Percentiles rank a stretch among this genome's conserved stretches.
Evolutionary conservation across 2,888 invertebrate species (phyloP).

Genomic region (Apodemia hepburni): DNA sequence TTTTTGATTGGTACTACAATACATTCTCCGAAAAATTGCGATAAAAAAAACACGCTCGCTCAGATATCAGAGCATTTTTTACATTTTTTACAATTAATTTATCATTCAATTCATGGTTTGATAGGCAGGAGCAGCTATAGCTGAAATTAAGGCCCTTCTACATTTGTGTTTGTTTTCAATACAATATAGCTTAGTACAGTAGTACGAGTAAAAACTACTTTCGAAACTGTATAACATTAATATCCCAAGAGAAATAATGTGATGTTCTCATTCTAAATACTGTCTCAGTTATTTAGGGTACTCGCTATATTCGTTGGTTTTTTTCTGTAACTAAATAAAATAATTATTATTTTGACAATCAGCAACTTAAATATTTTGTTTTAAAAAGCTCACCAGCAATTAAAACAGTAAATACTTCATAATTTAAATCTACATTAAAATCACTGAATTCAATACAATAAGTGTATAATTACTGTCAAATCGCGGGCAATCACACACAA

Average conservation of each 20-base stretch:
- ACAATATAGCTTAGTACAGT: neutral
- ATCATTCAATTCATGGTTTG: neutral
- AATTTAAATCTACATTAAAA: too few species aligned
- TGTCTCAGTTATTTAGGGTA: neutral
- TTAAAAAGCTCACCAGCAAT: too few species aligned
- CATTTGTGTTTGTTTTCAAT: neutral
- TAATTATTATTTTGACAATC: too few species aligned
- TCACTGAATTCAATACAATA: too few species aligned
- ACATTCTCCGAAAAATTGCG: too few species aligned
- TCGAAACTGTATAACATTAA: neutral
- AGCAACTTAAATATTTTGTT: neutral
- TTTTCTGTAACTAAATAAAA: too few species aligned
- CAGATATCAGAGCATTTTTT: neutral
- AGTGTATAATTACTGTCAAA: too few species aligned
- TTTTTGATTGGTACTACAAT: too few species aligned
- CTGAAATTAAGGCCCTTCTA: neutral
- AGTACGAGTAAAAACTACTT: neutral
- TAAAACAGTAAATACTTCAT: too few species aligned
- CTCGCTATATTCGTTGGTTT: neutral
- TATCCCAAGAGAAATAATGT: constrained; percentile 1
- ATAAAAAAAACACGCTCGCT: too few species aligned
- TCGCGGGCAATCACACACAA: too few species aligned
- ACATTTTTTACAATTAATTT: neutral
- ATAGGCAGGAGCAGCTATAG: neutral
- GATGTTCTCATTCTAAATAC: neutral